Conservation (phyloP, 2,888 invertebrate species). For the Aleiodes alternator region DNA sequence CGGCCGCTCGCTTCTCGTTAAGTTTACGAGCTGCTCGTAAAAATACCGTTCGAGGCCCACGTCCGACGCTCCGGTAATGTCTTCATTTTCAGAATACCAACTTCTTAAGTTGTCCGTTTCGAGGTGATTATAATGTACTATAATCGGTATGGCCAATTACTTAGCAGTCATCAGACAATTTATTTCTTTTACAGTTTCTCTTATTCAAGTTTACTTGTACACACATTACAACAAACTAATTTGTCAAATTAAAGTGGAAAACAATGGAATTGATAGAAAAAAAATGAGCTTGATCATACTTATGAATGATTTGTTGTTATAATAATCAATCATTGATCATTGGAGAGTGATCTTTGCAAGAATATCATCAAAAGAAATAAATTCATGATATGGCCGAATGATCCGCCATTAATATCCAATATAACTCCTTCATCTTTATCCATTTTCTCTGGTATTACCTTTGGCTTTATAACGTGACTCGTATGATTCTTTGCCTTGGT, state of each 20-base stretch:
- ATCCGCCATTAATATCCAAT: constrained; percentile 27
- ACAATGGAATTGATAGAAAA: too few relatives aligned
- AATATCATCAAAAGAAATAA: constrained; percentile 5
- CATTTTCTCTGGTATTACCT: background rate
- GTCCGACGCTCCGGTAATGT: constrained; percentile 67
- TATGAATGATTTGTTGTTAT: too few relatives aligned
- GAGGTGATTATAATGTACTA: constrained; percentile 72
- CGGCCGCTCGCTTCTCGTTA: constrained; percentile 71
- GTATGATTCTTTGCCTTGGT: constrained; percentile 27
- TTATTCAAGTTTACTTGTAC: background rate
- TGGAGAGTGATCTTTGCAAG: background rate
- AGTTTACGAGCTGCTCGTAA: constrained; percentile 75
- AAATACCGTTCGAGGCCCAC: constrained; percentile 71
- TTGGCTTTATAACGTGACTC: constrained; percentile 32
- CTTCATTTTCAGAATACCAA: constrained; percentile 71
- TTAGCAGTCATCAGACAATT: constrained; percentile 70
- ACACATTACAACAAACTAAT: too few relatives aligned
- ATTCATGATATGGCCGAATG: background rate
- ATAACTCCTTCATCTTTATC: constrained; percentile 23
- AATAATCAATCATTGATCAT: too few relatives aligned
- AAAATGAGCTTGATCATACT: too few relatives aligned
- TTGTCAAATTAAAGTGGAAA: too few relatives aligned
- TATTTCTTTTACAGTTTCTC: constrained; percentile 53
- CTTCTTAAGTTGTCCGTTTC: constrained; percentile 63
- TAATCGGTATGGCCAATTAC: constrained; percentile 74